phyloP scores from a whole-genome alignment of 2,888 invertebrate species.

The Aporophyla lueneburgensis region DNA sequence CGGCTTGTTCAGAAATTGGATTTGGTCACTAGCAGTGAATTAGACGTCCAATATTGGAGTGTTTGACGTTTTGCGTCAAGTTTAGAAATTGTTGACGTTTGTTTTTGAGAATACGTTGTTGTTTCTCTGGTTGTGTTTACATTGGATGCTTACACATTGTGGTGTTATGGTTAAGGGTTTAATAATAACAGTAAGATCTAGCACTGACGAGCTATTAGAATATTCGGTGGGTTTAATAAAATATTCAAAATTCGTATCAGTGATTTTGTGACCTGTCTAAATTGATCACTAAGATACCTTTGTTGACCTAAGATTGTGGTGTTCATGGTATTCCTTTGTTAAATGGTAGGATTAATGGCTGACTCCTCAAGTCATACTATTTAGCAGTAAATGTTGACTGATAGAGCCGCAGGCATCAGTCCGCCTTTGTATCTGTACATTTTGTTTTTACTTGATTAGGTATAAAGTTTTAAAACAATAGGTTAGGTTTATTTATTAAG shows the following conservation, averaged over 20 bases:
- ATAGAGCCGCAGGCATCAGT: no score
- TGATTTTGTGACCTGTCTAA: background rate
- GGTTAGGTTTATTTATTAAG: no score
- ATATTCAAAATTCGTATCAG: background rate
- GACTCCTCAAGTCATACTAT: background rate
- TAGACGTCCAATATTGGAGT: slow-evolving; percentile 39
- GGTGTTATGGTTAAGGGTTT: slow-evolving; percentile 9
- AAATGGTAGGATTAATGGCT: background rate
- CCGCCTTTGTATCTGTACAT: no score
- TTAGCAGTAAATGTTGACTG: no score
- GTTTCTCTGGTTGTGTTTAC: slow-evolving; percentile 17
- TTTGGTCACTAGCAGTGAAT: slow-evolving; percentile 53
- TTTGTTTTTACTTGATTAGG: no score
- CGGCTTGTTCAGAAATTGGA: slow-evolving; percentile 59
- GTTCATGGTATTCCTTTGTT: background rate
- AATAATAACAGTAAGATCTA: slow-evolving; percentile 6
- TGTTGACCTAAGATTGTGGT: background rate
- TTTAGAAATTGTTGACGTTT: slow-evolving; percentile 52
- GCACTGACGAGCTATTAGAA: background rate
- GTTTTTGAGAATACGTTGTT: slow-evolving; percentile 38
- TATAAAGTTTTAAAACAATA: no score
- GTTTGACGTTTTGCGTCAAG: slow-evolving; percentile 56
- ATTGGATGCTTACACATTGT: background rate
- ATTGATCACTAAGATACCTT: background rate
- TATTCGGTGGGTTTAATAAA: background rate